Evolutionary conservation across 2,888 invertebrate species (phyloP).

Genomic region (Ochropleura plecta): DNA sequence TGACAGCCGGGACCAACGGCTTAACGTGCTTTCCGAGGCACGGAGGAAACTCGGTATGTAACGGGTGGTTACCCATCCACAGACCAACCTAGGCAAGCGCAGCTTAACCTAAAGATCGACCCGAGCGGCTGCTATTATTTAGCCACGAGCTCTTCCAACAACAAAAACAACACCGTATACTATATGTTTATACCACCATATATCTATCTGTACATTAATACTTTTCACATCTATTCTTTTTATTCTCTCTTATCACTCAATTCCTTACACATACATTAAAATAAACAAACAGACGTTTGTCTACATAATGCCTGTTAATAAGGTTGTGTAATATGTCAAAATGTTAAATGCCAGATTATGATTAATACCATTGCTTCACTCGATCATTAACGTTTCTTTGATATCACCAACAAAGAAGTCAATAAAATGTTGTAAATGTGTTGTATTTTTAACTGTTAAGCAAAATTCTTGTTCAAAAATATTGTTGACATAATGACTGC

Average conservation of each 20-base stretch:
- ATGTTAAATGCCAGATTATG: slow-evolving; percentile 54
- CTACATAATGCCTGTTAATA: not conserved
- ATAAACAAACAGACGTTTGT: slow-evolving; percentile 22
- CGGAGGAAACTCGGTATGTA: too few species aligned
- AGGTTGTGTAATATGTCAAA: slow-evolving; percentile 46
- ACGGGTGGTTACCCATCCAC: too few species aligned
- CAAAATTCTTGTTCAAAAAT: not conserved
- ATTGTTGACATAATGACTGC: not conserved
- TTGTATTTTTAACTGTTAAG: slow-evolving; percentile 8
- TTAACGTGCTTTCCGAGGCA: too few species aligned
- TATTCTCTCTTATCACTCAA: not conserved
- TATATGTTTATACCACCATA: not conserved
- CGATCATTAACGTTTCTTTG: slow-evolving; percentile 16
- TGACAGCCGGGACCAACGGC: too few species aligned
- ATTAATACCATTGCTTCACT: slow-evolving; percentile 50
- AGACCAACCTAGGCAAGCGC: too few species aligned
- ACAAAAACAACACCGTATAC: not conserved
- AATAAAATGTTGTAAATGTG: slow-evolving; percentile 5
- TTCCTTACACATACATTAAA: not conserved
- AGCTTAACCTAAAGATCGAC: too few species aligned
- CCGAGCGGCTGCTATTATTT: too few species aligned
- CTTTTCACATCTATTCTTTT: not conserved
- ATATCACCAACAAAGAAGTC: slow-evolving; percentile 39
- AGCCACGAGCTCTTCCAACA: too few species aligned
- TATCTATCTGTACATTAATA: not conserved